These are phyloP conservation scores for Apis cerana DNA, from an alignment of 1,140 invertebrate genomes.

Conservation along the genomic window DNA sequence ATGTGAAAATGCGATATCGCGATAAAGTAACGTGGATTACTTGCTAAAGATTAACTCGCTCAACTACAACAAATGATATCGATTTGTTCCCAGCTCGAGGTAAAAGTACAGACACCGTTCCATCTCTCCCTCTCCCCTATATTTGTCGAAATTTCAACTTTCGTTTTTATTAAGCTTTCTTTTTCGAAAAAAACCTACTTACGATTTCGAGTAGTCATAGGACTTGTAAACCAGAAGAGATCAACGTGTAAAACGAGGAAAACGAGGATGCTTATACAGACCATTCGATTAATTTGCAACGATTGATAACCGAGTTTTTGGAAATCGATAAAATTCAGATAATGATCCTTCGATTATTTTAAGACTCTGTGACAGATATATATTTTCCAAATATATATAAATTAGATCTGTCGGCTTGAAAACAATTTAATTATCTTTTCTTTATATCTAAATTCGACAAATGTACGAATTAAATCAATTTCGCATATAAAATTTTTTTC, in stretches of 20 bases:
- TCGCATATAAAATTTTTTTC: too few species aligned
- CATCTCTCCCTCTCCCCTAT: neutral
- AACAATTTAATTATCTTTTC: neutral
- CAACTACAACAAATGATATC: conserved; percentile 14
- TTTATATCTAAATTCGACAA: neutral
- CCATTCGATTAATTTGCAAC: neutral
- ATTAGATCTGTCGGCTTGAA: too few species aligned
- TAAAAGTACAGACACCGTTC: too few species aligned
- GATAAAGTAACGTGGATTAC: conserved; percentile 14
- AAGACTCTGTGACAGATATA: too few species aligned
- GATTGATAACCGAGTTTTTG: neutral
- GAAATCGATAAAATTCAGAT: neutral
- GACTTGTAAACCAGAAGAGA: neutral
- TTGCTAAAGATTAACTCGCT: neutral
- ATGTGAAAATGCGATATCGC: conserved; percentile 9
- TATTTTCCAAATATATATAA: too few species aligned
- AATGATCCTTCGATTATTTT: neutral
- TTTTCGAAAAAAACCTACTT: neutral
- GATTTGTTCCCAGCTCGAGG: neutral
- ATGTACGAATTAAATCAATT: neutral
- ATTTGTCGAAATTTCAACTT: neutral
- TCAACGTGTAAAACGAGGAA: neutral
- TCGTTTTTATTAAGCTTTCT: neutral
- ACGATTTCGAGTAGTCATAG: neutral
- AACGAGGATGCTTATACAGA: too few species aligned